Evolutionary conservation across 1,140 invertebrate species (phyloP).

Genomic region (Drosophila kikkawai): DNA sequence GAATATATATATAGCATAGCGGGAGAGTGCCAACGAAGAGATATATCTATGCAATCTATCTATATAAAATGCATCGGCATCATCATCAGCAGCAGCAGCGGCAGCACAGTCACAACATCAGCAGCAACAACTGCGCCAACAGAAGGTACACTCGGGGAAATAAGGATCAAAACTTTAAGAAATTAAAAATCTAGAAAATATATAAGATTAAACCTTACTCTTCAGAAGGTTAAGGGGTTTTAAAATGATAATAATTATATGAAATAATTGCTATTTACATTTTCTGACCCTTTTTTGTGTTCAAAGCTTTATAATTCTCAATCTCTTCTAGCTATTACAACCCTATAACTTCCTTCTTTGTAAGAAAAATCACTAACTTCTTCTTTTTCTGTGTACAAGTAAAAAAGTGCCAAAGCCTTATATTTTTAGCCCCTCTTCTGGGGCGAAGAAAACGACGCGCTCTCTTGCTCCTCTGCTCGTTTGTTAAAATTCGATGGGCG

Average conservation of each 20-base stretch:
- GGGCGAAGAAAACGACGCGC: slow-evolving; percentile 37
- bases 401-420: slow-evolving; percentile 61
- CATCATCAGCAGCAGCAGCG: slow-evolving; percentile 22
- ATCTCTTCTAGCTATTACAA: not conserved
- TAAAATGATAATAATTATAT: not conserved
- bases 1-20: slow-evolving; percentile 49
- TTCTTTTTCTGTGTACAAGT: slow-evolving; percentile 6
- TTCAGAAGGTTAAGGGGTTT: not conserved
- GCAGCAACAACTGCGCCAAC: slow-evolving; percentile 35
- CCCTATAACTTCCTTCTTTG: not conserved
- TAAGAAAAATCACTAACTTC: not conserved
- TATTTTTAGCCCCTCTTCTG: slow-evolving; percentile 52
- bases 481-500: slow-evolving; percentile 83
- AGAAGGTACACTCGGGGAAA: slow-evolving; percentile 12
- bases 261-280: not conserved
- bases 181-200: not conserved
- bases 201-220: not conserved
- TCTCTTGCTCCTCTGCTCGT: slow-evolving; percentile 58
- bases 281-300: too few relatives aligned
- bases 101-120: slow-evolving; percentile 21
- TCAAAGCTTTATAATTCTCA: not conserved
- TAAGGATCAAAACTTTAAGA: fast-evolving
- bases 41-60: slow-evolving; percentile 68
- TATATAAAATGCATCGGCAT: slow-evolving; percentile 64
- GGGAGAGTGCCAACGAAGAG: slow-evolving; percentile 54